These are phyloP conservation scores for Itoplectis maculator DNA, from an alignment of 2,888 invertebrate genomes.

Conservation along the genomic window DNA sequence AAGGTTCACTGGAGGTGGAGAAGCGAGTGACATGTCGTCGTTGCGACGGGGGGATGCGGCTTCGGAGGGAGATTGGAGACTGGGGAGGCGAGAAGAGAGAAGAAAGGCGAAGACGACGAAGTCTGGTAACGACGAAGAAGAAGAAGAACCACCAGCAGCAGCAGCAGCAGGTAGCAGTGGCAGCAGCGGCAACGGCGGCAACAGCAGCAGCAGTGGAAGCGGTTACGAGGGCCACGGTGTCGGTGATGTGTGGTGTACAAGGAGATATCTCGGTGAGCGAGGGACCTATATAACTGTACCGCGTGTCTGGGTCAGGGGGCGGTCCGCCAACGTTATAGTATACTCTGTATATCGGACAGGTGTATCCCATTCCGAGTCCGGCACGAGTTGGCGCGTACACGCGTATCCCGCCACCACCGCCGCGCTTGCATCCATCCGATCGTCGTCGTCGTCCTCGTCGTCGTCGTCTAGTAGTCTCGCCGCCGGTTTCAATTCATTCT, in stretches of 20 bases:
- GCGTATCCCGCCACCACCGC: constrained; percentile 68
- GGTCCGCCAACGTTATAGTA: constrained; percentile 84
- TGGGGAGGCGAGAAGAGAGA: background rate
- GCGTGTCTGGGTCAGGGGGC: constrained; percentile 87
- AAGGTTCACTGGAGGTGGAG: background rate
- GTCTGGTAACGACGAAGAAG: constrained; percentile 18
- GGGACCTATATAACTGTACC: constrained; percentile 86
- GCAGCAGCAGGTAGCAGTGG: constrained; percentile 29
- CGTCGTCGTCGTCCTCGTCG: no score
- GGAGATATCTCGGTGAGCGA: constrained; percentile 72
- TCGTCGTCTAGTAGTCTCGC: constrained; percentile 9
- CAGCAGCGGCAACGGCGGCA: constrained; percentile 4
- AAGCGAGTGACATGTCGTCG: background rate
- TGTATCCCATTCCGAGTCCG: constrained; percentile 85
- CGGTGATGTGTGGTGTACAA: constrained; percentile 69
- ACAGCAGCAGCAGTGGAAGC: constrained; percentile 4
- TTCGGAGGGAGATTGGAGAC: constrained; percentile 19
- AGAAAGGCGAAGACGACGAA: background rate
- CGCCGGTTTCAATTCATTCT: constrained; percentile 11
- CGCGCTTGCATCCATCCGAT: constrained; percentile 29
- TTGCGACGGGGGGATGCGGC: background rate
- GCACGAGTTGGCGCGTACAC: constrained; percentile 80
- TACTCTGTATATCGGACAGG: constrained; percentile 85
- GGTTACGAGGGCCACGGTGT: constrained; percentile 15
- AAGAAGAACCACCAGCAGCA: no score